phyloP scores from a whole-genome alignment of 2,888 invertebrate species.

The Dryocosmus kuriphilus region DNA sequence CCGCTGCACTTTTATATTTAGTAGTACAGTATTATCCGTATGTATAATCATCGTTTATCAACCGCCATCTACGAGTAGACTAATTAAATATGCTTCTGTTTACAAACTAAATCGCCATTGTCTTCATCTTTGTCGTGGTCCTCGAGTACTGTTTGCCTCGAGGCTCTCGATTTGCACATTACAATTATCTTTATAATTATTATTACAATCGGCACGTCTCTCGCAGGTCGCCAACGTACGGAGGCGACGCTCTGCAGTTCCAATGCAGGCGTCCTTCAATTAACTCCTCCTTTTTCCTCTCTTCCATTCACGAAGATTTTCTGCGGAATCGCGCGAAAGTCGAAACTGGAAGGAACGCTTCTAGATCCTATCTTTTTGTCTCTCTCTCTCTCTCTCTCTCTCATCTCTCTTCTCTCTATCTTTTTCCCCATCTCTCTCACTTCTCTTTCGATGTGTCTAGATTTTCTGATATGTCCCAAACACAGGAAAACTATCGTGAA shows the following conservation, averaged over 20 bases:
- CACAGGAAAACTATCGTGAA: constrained; percentile 57
- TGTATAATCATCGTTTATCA: constrained; percentile 53
- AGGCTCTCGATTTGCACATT: constrained; percentile 57
- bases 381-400: background rate
- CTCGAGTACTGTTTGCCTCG: constrained; percentile 43
- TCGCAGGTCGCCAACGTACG: constrained; percentile 14
- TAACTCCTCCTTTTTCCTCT: background rate
- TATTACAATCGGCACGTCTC: constrained; percentile 47
- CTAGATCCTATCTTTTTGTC: background rate
- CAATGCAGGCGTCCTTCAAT: constrained; percentile 57
- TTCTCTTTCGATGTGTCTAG: constrained; percentile 34
- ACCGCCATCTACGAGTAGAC: constrained; percentile 58
- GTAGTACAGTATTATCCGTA: constrained; percentile 57
- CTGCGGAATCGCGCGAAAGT: constrained; percentile 23
- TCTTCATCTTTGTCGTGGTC: constrained; percentile 51
- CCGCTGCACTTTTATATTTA: constrained; percentile 68
- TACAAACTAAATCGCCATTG: constrained; percentile 56
- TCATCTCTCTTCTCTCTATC: no score
- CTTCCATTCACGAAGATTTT: constrained; percentile 7
- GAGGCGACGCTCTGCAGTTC: constrained; percentile 59
- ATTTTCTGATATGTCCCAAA: constrained; percentile 62
- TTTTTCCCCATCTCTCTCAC: background rate
- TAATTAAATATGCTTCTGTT: constrained; percentile 62
- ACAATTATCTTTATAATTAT: constrained; percentile 55
- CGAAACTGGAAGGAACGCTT: constrained; percentile 21